Evolutionary conservation across 2,797 vertebrate species (phyloP), one percentile per base, ranked within the genome.

Genomic region (Pelochelys cantorii): DNA sequence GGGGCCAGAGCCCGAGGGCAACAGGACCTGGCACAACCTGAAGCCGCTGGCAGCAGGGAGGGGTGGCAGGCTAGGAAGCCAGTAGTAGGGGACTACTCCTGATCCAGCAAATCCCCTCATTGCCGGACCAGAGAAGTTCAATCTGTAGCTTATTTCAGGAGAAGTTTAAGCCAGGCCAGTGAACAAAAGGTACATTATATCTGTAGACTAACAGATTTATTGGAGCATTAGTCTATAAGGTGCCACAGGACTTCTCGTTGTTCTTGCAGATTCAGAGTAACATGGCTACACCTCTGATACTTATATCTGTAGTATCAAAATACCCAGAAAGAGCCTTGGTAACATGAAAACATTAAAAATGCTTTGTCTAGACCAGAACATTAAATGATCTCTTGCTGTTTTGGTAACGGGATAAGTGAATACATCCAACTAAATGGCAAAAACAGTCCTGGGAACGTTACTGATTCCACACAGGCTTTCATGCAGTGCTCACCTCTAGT

Each of bases 361-460:
- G 97, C 97, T 97, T 97, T 91, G 95, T 98, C 98, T 98, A 97
- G 96, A 98, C 97, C 97, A 98, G 98, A 98, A 98, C 98, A 98
- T 98, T 99, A 99, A 99, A 99, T 99, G 99, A 99, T 99, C 99
- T 98, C 99, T 99, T 98, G 99, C 99, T 99, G 99, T 98, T 99
- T 99, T 98, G 98, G 98, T 99, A 99, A 99, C 99, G 99, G 99
- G 99, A 98, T 98, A 99, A 99, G 99, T 99, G 99, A 99, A 99
- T 99, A 99, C 98, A 99, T 99, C 98, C 98, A 96, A 98, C 93
- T 95, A 87, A 97, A 96, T 97, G 95, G 93, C 95, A 90, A 92
- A 87, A 87, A 93, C 93, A 54, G 78, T 95, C 84, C 78, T 91
- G 81, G 92, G 89, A 60, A 1, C 1, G 54, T 92, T 96, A 89